Percentiles rank a stretch among this genome's conserved stretches.
Conservation (phyloP, 2,113 vertebrate species). For the Semnopithecus entellus region DNA sequence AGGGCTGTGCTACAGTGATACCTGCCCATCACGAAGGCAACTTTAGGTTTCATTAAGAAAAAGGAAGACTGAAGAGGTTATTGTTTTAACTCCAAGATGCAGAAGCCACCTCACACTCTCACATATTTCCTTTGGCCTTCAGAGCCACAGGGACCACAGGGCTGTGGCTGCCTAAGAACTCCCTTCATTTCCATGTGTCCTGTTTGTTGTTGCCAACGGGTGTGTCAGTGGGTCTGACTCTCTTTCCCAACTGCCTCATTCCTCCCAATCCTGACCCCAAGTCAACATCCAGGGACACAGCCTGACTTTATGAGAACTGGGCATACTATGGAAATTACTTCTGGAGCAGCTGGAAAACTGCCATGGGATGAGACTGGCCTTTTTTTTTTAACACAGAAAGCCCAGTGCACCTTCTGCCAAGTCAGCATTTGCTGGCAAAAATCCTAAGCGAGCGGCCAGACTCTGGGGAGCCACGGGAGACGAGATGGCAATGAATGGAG, state of each 20-base stretch:
- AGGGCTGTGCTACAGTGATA: not conserved
- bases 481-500: fast-evolving
- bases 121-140: not conserved
- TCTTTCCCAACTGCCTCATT: not conserved
- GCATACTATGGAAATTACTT: not conserved
- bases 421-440: not conserved
- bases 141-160: too few species aligned
- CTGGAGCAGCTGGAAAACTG: not conserved
- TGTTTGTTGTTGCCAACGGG: not conserved
- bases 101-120: not conserved
- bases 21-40: not conserved
- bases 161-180: not conserved
- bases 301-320: not conserved
- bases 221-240: not conserved
- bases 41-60: not conserved
- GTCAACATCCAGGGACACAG: not conserved
- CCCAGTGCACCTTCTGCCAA: not conserved
- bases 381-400: not conserved
- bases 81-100: not conserved
- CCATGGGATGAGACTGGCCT: not conserved
- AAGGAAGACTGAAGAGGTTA: not conserved
- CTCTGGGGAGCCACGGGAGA: not conserved
- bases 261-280: not conserved
- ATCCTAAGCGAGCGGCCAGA: not conserved
- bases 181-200: not conserved